Base-by-base conservation (phyloP, 1,140 invertebrate species). In the Glossosoma conforme region DNA sequence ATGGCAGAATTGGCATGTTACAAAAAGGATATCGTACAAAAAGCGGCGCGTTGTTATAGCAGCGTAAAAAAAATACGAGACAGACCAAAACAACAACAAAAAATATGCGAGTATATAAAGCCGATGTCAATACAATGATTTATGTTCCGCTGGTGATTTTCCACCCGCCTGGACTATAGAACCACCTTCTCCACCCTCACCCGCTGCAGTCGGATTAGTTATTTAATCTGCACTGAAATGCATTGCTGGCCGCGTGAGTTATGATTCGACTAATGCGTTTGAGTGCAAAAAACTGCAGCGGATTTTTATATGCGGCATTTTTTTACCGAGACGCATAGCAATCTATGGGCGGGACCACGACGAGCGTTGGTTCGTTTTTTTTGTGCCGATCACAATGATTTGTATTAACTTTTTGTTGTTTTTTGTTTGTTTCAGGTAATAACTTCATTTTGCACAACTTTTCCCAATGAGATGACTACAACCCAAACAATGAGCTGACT, bases 161-260 rank as follows among this genome's bases (percentile, higher is more conserved):
- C 37, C 13, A 36, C 19, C 32, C 5, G n/a, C n/a, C n/a, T n/a
- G 10, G 37, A 24, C 19, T 40, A 13, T 49, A 19, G 46, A 21
- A 40, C 19, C 17, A 46, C 18, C 18, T 22, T 19, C 38, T 35
- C 32, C 19, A 21, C 46, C 22, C 46, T 15, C 28, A 24, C 32
- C 41, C 14, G 33, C 30, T 22, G 9, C 25, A 13, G 36, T 17
- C 36, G 54, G 54, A 46, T 56, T 51, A 56, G 54, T 56, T 56
- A 43, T 46, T 55, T 50, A 55, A 56, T 56, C 43, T 56, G 47
- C 47, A 51, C 42, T 37, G 37, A 49, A 46, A 51, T 49, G 54
- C 47, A 51, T 56, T 46, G 54, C 42, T 49, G 54, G 47, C 46
- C 40, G 15, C 22, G 47, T 51, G 54, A 56, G 38, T 51, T 50